Conservation (phyloP, 2,113 vertebrate species). For the Oreotrochilus melanogaster region DNA sequence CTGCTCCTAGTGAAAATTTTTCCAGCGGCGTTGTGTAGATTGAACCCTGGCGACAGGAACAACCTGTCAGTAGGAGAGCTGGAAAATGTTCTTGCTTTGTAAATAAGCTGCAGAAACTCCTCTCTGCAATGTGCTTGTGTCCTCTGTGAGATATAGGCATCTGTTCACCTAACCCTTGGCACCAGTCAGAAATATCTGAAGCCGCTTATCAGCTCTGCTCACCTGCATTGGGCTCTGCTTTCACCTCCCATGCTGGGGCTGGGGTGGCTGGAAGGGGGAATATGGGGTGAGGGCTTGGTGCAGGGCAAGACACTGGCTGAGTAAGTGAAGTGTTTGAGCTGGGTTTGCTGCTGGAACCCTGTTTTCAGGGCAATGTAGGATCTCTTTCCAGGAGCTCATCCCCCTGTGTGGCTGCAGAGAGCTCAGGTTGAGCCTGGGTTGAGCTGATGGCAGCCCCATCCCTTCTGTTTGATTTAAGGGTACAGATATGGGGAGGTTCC, state of each 20-base stretch:
- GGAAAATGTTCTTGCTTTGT: background rate
- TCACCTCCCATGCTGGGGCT: background rate
- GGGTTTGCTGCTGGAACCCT: background rate
- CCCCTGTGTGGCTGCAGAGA: accelerated
- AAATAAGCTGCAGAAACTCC: slow-evolving; percentile 23
- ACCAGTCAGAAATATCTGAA: background rate
- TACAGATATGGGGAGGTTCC: accelerated
- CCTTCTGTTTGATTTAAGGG: accelerated
- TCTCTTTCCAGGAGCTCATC: background rate
- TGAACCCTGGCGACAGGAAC: accelerated
- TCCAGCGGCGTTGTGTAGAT: background rate
- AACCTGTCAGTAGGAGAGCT: background rate
- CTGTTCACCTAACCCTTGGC: background rate
- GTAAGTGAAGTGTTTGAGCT: accelerated
- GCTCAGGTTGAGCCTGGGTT: accelerated
- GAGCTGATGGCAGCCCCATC: background rate
- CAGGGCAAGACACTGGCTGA: accelerated
- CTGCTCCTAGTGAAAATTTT: background rate
- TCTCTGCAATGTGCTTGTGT: background rate
- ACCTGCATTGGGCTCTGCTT: background rate
- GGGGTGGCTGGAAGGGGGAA: background rate
- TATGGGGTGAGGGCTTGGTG: accelerated
- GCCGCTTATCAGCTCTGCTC: background rate
- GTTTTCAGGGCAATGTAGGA: accelerated
- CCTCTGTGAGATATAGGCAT: background rate